A percentile compares a stretch with the other conserved stretches of the same genome.
phyloP scores from a whole-genome alignment of 2,113 vertebrate species.

The Callospermophilus lateralis region DNA sequence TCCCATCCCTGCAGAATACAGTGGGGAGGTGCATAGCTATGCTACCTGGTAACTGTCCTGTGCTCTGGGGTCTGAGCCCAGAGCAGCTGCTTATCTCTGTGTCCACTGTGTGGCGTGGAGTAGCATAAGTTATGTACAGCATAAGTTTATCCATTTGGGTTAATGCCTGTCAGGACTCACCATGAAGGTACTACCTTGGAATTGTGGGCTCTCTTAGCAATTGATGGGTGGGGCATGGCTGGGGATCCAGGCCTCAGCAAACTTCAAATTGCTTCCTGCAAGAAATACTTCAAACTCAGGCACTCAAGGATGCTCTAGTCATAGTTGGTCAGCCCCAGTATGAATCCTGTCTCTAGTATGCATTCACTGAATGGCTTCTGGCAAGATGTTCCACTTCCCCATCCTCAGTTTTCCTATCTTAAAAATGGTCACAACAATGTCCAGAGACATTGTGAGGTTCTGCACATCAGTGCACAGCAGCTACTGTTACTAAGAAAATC shows the following conservation, averaged over 20 bases:
- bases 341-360: too few species aligned
- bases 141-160: not conserved
- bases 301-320: too few species aligned
- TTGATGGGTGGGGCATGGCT: too few species aligned
- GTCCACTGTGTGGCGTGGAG: not conserved
- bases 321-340: rapidly evolving
- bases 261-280: not conserved
- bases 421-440: not conserved
- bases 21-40: rapidly evolving
- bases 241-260: not conserved
- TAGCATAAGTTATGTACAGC: not conserved
- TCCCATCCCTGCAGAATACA: not conserved
- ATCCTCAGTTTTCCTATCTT: not conserved
- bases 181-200: rapidly evolving
- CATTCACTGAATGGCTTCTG: rapidly evolving
- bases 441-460: too few species aligned
- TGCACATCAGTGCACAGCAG: rapidly evolving
- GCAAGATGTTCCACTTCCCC: not conserved
- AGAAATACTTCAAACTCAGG: rapidly evolving
- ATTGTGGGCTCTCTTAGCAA: not conserved
- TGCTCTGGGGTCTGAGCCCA: not conserved
- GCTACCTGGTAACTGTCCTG: rapidly evolving
- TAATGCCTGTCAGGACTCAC: not conserved
- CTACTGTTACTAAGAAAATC: not conserved
- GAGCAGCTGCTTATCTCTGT: rapidly evolving